Percentiles rank a stretch among this genome's conserved stretches.
These are phyloP conservation scores for Chloroceryle aenea DNA, from an alignment of 2,113 vertebrate species.

Conservation along the genomic window DNA sequence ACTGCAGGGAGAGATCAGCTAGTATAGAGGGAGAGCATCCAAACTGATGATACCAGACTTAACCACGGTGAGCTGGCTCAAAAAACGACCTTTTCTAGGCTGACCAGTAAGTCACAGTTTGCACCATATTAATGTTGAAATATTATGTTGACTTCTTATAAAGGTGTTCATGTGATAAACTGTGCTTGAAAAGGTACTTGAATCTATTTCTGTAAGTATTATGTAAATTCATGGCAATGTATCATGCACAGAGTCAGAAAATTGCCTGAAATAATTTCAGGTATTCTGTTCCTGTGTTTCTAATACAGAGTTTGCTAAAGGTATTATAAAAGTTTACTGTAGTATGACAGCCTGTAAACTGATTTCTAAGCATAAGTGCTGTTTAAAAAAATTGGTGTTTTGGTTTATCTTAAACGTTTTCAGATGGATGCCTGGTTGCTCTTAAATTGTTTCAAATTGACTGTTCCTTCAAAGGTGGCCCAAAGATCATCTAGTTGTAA, in stretches of 20 bases:
- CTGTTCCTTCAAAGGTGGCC: background rate
- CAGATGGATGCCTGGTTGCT: fast-evolving
- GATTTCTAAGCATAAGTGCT: background rate
- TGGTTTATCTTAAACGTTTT: background rate
- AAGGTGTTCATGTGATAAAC: background rate
- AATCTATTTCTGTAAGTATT: background rate
- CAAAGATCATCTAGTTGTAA: background rate
- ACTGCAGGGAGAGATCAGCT: background rate
- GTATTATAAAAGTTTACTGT: background rate
- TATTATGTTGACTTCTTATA: background rate
- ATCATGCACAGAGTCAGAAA: background rate
- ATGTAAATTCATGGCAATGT: background rate
- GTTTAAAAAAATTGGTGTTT: background rate
- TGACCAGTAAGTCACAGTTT: background rate
- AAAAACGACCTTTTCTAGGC: background rate
- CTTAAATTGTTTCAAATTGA: background rate
- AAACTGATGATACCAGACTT: background rate
- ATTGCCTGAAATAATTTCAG: background rate
- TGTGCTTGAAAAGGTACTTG: background rate
- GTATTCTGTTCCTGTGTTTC: background rate
- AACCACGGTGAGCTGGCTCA: background rate
- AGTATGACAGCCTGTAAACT: background rate
- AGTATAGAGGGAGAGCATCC: background rate
- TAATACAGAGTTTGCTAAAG: background rate
- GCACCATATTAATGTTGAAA: background rate